phyloP scores from a whole-genome alignment of 2,888 invertebrate species.

The Volucella zonaria region DNA sequence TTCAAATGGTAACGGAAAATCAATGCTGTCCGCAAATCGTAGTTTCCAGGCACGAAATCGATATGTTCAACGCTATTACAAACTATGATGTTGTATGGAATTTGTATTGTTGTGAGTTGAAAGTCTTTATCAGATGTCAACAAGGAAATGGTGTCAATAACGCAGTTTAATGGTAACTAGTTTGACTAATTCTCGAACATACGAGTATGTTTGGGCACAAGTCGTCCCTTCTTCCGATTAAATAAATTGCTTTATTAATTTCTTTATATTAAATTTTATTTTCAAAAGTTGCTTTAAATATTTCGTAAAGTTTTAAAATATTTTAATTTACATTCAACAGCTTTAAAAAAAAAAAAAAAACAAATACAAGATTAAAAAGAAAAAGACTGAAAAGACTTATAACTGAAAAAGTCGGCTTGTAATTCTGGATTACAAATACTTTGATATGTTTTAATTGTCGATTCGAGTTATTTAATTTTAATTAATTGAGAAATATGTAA shows the following conservation, averaged over 20 bases:
- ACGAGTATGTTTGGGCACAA: not conserved
- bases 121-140: too few relatives aligned
- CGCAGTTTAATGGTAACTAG: too few relatives aligned
- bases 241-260: not conserved
- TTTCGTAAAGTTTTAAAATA: constrained; percentile 28
- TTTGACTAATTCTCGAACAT: too few relatives aligned
- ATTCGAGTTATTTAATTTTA: constrained; percentile 48
- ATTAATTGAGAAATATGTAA: constrained; percentile 62
- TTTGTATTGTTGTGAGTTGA: too few relatives aligned
- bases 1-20: too few relatives aligned
- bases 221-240: not conserved
- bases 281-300: constrained; percentile 57
- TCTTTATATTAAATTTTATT: constrained; percentile 33
- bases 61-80: too few relatives aligned
- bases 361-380: constrained; percentile 54
- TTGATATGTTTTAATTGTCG: constrained; percentile 57
- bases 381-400: constrained; percentile 31
- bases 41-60: too few relatives aligned
- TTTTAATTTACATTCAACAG: constrained; percentile 50
- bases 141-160: too few relatives aligned
- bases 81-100: too few relatives aligned
- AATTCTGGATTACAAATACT: constrained; percentile 56
- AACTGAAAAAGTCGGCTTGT: constrained; percentile 55
- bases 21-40: too few relatives aligned
- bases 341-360: constrained; percentile 53